These are phyloP conservation scores for Acanthis flammea DNA, from an alignment of 2,797 vertebrate genomes.

Conservation along the genomic window DNA sequence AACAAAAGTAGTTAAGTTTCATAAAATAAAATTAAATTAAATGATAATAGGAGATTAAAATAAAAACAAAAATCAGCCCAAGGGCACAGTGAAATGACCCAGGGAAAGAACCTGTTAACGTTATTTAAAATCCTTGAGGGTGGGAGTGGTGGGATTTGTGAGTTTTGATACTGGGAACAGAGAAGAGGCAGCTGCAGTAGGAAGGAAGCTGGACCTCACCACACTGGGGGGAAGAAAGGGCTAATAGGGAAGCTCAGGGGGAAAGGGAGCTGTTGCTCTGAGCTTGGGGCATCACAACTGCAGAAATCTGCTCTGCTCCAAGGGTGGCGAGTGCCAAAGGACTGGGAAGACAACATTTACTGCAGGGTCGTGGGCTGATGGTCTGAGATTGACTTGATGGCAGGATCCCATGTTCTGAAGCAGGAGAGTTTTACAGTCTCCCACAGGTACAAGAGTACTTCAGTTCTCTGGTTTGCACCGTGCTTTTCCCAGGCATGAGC, in stretches of 20 bases:
- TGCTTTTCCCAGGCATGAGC: not conserved
- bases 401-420: not conserved
- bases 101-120: not conserved
- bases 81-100: not conserved
- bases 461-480: not conserved
- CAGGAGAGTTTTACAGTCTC: not conserved
- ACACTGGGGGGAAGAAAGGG: not conserved
- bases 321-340: not conserved
- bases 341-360: not conserved
- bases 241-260: not conserved
- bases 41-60: not conserved
- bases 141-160: not conserved
- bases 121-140: not conserved
- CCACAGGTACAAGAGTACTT: not conserved
- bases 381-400: not conserved
- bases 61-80: not conserved
- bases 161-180: not conserved
- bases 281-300: not conserved
- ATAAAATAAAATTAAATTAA: not conserved
- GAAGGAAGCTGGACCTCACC: not conserved
- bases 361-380: fast-evolving
- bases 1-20: not conserved
- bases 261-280: not conserved
- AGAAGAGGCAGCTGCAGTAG: not conserved
- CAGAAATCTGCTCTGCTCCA: not conserved